Evolutionary conservation across 2,888 invertebrate species (phyloP), one percentile per base, ranked within the genome.

Genomic region (Microchrysa polita): DNA sequence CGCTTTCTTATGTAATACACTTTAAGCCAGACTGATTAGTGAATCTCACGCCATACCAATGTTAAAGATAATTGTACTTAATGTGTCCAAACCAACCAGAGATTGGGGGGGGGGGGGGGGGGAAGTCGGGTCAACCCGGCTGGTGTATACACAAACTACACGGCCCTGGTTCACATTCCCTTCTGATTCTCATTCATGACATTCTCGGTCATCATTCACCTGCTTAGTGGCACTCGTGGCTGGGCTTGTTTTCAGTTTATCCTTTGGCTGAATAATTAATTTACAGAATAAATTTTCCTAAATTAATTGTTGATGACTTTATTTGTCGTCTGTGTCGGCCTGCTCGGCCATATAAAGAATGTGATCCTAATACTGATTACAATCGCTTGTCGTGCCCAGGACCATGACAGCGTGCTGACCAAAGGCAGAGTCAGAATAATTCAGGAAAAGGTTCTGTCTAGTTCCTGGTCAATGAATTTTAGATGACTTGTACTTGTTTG

Each of bases 271-370:
- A 48, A 67, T 67, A 67, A 67, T 67, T 67, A 67, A 67, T 67
- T 27, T 53, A 27, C 18, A 27, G 67, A 27, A 67, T 67, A 67
- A 67, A 52, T 53, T 67, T 27, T n/a, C 67, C 53, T 23, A 53
- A 67, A 67, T 67, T 67, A 67, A 67, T 67, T 67, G 52, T 67
- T 67, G 67, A 67, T 67, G 53, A 67, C 53, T 67, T 53, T 67
- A 67, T 67, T 67, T 53, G 67, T 67, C 48, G 65, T 65, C 23
- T 48, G 14, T 18, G 14, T 18, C 14, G 55, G 18, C 10, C n/a
- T 55, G 20, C 55, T 55, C 22, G 55, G 16, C 18, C 55, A 55
- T 55, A 55, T 55, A 55, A 55, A 55, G 20, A 7, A 55, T 55
- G 55, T 18, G 55, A 55, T 18, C 55, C 7, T 55, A 55, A 55